Conservation (phyloP, 2,797 vertebrate species). For the Rhinichthys osculus region DNA sequence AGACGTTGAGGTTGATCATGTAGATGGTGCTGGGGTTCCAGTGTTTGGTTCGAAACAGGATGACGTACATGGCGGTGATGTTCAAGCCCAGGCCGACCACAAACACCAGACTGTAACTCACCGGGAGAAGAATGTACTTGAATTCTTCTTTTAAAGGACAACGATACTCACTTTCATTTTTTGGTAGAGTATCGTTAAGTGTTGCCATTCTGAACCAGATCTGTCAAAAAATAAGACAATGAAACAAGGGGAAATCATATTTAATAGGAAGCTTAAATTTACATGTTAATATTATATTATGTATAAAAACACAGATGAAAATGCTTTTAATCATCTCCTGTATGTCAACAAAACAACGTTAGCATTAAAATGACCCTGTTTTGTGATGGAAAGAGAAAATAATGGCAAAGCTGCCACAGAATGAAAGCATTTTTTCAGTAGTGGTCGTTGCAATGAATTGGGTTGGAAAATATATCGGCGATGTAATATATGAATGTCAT, state of each 20-base stretch:
- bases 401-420: neutral
- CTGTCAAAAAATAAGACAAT: slow-evolving; percentile 54
- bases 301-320: neutral
- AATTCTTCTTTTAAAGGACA: slow-evolving; percentile 90
- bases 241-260: neutral
- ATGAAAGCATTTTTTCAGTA: neutral
- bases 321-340: neutral
- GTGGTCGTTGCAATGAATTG: neutral
- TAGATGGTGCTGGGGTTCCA: slow-evolving; percentile 94
- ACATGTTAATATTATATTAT: neutral
- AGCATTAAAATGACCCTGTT: neutral
- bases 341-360: neutral
- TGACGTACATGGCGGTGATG: slow-evolving; percentile 83
- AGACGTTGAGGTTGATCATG: slow-evolving; percentile 95
- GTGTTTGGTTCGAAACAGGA: slow-evolving; percentile 88
- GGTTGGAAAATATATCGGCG: neutral
- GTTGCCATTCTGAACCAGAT: slow-evolving; percentile 62
- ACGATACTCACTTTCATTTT: slow-evolving; percentile 71
- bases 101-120: slow-evolving; percentile 89
- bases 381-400: neutral
- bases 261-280: neutral
- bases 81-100: slow-evolving; percentile 89
- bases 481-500: neutral
- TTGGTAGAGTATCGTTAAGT: neutral
- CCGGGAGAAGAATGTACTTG: slow-evolving; percentile 90